phyloP scores from a whole-genome alignment of 92 coral and sea anemone genomes.

The Umimayanthus chanpuru region DNA sequence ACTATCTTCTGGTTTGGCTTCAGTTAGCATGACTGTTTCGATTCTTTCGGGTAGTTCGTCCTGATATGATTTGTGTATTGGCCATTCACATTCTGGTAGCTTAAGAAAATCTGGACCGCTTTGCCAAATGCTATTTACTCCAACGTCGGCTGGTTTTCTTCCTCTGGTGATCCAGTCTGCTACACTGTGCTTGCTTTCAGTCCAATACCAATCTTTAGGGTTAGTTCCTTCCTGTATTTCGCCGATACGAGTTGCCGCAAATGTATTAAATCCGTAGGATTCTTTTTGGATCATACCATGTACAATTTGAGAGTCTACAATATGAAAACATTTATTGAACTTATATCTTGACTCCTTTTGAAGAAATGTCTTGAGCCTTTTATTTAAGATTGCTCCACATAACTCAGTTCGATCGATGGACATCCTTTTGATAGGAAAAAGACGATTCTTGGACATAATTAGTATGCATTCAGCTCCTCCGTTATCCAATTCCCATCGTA shows the following conservation, averaged over 20 bases:
- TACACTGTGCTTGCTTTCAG: constrained; percentile 46
- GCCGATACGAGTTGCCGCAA: constrained; percentile 64
- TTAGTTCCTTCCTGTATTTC: constrained; percentile 57
- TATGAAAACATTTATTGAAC: not conserved
- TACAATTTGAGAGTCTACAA: not conserved
- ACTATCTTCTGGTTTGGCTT: not conserved
- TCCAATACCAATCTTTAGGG: constrained; percentile 63
- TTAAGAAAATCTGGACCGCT: constrained; percentile 61
- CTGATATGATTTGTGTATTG: constrained; percentile 23
- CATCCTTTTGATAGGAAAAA: constrained; percentile 52
- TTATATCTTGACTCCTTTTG: constrained; percentile 45
- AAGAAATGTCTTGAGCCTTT: constrained; percentile 49
- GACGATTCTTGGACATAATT: constrained; percentile 52
- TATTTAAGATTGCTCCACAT: constrained; percentile 57
- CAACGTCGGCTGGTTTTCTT: constrained; percentile 55
- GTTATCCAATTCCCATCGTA: constrained; percentile 49
- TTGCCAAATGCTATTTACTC: constrained; percentile 53
- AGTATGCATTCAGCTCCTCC: constrained; percentile 40
- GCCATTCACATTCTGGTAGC: constrained; percentile 59
- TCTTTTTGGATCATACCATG: too few species aligned
- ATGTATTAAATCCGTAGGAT: constrained; percentile 63
- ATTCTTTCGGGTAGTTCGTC: constrained; percentile 33
- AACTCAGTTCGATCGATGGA: constrained; percentile 61
- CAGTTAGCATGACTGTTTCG: constrained; percentile 25
- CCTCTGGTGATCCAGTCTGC: constrained; percentile 69